Percentiles rank a stretch among this genome's conserved stretches.
Evolutionary conservation across 2,888 invertebrate species (phyloP).

Genomic region (Serripes groenlandicus): DNA sequence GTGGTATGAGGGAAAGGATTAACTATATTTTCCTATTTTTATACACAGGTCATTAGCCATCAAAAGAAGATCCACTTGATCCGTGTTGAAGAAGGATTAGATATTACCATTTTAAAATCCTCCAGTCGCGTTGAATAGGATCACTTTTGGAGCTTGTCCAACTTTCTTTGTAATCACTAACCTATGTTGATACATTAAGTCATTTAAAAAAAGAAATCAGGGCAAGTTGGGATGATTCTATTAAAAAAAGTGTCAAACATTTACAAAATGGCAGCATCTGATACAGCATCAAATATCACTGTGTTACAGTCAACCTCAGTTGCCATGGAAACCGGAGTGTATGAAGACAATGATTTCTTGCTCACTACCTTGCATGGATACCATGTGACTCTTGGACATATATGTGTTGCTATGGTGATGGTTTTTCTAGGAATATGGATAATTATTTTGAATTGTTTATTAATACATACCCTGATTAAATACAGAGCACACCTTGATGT

Average conservation of each 20-base stretch:
- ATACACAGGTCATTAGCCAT: background rate
- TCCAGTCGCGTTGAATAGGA: background rate
- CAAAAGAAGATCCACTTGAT: background rate
- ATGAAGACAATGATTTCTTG: slow-evolving; percentile 31
- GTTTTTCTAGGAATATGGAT: slow-evolving; percentile 65
- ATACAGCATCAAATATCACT: slow-evolving; percentile 13
- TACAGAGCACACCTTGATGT: slow-evolving; percentile 58
- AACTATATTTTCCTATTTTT: background rate
- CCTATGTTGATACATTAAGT: background rate
- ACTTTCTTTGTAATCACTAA: background rate
- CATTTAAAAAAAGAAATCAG: background rate
- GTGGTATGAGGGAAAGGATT: no score
- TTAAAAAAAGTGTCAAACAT: background rate
- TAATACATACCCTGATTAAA: slow-evolving; percentile 63
- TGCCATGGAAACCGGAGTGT: background rate
- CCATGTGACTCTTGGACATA: slow-evolving; percentile 56
- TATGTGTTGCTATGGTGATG: slow-evolving; percentile 57
- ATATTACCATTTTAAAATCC: no score
- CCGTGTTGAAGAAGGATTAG: no score
- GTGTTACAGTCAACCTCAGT: background rate
- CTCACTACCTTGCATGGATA: slow-evolving; percentile 67
- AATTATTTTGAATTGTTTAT: slow-evolving; percentile 64
- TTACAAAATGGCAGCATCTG: background rate
- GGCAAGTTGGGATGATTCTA: background rate
- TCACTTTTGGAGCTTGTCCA: background rate